Base-by-base conservation (phyloP, 2,888 invertebrate genomes). In the Xanthia togata region DNA sequence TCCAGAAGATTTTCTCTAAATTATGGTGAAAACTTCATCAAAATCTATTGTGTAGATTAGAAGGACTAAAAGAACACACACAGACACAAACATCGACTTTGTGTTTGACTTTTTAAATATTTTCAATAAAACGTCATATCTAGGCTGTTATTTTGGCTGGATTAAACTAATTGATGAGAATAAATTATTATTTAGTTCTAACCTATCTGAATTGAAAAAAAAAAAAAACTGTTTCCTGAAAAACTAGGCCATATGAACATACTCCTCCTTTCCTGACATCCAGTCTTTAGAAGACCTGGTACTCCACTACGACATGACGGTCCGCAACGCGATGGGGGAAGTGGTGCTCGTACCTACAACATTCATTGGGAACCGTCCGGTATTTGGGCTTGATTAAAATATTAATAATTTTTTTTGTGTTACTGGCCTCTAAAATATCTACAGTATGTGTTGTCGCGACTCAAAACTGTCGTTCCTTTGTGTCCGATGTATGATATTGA, bases 381-480 rank as follows among this genome's bases (percentile, higher is more conserved):
- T 12, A 70, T 44, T 64, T 44, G 5, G n/a, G 3, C 20, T n/a
- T 23, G 12, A 20, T 31, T 9, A 60, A 41, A 31, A 60, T 2
- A 31, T 31, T 47, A 23, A 60, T 35, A 14, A 9, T n/a, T 5
- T 31, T 64, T 26, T 72, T 47, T 64, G 2, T 62, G 12, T 59
- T 23, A 12, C 35, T 70, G 60, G n/a, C 5, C 11, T 41, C 20
- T 41, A 35, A 57, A 70, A 82, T 55, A 70, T 70, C 1, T 65
- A 41, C 47, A 76, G 64, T 35, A 82, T 62, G 55, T 69, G n/a
- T 44, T 63, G 67, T 23, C 11, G 31, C 23, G 14, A 59, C 23
- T 67, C 14, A 35, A 81, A 60, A 68, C 11, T 31, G 14, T 47
- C 31, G 59, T 23, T 67, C 71, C 55, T 84, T 84, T 83, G 60